These are phyloP conservation scores for Hydrochoerus hydrochaeris DNA, from an alignment of 2,113 vertebrate genomes.

Conservation along the genomic window DNA sequence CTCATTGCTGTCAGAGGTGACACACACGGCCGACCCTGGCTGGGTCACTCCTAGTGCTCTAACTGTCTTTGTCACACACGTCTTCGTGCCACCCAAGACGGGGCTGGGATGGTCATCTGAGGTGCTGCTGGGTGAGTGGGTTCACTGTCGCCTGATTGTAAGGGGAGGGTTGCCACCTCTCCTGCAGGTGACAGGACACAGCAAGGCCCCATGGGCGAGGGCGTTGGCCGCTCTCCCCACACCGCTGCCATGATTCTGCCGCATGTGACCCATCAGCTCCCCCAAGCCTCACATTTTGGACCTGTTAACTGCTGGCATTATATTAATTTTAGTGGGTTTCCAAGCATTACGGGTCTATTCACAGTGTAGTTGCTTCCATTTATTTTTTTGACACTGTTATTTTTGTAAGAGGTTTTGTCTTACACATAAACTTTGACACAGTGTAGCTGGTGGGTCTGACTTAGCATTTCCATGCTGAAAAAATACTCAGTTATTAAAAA, in stretches of 20 bases:
- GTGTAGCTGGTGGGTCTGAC: not conserved
- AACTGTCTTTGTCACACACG: not conserved
- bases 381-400: conserved; percentile 17
- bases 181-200: not conserved
- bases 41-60: not conserved
- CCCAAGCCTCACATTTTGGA: not conserved
- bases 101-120: not conserved
- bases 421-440: not conserved
- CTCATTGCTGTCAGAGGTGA: not conserved
- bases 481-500: conserved; percentile 42
- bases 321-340: conserved; percentile 15
- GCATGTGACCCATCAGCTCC: not conserved
- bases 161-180: not conserved
- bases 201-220: not conserved
- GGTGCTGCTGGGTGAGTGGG: not conserved
- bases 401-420: not conserved
- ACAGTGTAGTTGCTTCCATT: not conserved
- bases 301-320: not conserved
- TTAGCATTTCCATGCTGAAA: not conserved
- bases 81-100: not conserved
- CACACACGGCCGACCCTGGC: not conserved
- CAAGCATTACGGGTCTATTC: not conserved
- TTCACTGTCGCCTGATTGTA: not conserved
- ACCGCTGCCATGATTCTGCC: not conserved
- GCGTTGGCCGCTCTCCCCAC: not conserved